Conservation (phyloP, 1,140 invertebrate species). For the Halictus rubicundus region DNA sequence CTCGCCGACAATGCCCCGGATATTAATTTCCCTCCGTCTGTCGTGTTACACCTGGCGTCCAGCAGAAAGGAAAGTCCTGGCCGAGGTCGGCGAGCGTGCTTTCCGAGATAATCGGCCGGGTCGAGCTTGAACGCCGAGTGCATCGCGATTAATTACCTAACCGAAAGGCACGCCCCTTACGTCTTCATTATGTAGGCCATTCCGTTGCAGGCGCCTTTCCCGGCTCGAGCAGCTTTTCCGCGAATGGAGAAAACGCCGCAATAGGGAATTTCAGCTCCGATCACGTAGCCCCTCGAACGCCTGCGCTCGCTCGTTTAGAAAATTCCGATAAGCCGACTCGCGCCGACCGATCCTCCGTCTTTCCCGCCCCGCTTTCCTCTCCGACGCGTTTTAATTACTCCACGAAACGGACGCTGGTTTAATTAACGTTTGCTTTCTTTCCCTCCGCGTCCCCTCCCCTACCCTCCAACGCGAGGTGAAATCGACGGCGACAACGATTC, state of each 20-base stretch:
- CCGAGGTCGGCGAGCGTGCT: neutral
- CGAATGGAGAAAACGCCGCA: slow-evolving; percentile 65
- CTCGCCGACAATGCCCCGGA: neutral
- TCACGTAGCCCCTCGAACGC: slow-evolving; percentile 56
- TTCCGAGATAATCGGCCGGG: slow-evolving; percentile 48
- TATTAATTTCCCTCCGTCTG: neutral
- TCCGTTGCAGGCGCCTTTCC: slow-evolving; percentile 70
- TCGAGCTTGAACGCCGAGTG: slow-evolving; percentile 38
- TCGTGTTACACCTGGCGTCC: slow-evolving; percentile 13
- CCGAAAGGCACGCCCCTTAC: slow-evolving; percentile 52
- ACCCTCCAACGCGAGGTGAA: neutral
- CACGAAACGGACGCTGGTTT: slow-evolving; percentile 8
- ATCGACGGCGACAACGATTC: slow-evolving; percentile 10
- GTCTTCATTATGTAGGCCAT: slow-evolving; percentile 73
- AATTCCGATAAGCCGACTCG: slow-evolving; percentile 65
- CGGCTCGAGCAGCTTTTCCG: slow-evolving; percentile 29
- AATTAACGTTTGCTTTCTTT: slow-evolving; percentile 14
- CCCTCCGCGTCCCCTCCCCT: neutral
- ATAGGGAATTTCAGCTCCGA: slow-evolving; percentile 69
- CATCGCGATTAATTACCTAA: slow-evolving; percentile 63
- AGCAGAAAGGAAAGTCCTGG: slow-evolving; percentile 16
- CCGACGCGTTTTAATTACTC: slow-evolving; percentile 32
- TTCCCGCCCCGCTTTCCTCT: neutral
- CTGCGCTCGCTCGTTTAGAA: slow-evolving; percentile 58
- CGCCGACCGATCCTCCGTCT: slow-evolving; percentile 50